Evolutionary conservation across 2,888 invertebrate species (phyloP), one percentile per base, ranked within the genome.

Genomic region (Drosophila paramelanica): DNA sequence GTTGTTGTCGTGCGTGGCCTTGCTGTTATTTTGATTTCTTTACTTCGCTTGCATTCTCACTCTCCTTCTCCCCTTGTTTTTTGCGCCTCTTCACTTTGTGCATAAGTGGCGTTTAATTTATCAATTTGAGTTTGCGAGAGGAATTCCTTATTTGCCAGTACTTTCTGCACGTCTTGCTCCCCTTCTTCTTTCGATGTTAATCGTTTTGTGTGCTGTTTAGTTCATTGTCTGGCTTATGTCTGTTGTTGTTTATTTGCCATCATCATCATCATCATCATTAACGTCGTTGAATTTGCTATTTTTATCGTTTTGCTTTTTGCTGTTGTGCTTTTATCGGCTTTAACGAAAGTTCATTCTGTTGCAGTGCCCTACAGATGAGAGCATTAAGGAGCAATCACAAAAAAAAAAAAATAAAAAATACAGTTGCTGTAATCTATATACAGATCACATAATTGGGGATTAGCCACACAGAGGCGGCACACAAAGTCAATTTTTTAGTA

Each of bases 81-180:
- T n/a, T 59, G 8, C 38, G 31, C 5, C 66, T 51, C 53, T 46
- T 59, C 57, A 42, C 57, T 71, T 67, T 64, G 51, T 67, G 45
- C 77, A 68, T 89, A 86, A 86, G 89, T 86, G 86, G 72, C 88
- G 87, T 89, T 86, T 86, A 86, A 89, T 86, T 89, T 86, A 86
- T 82, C 89, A 89, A 86, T 86, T 86, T 85, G 86, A 64, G 83
- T 79, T 85, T 88, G 82, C 73, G 80, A 77, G 79, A 76, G 72
- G 80, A 86, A 86, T 85, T 89, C 73, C 81, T 89, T 84, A 79
- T 83, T 82, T 82, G 67, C 66, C 73, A 59, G 51, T 61, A 66
- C 17, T 23, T 59, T 57, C 64, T 25, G n/a, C 53, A 23, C 43
- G 25, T 27, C 36, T n/a, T 41, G 31, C 33, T 47, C 31, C 11